These are phyloP conservation scores for Eulithis prunata DNA, from an alignment of 2,888 invertebrate species.

Conservation along the genomic window DNA sequence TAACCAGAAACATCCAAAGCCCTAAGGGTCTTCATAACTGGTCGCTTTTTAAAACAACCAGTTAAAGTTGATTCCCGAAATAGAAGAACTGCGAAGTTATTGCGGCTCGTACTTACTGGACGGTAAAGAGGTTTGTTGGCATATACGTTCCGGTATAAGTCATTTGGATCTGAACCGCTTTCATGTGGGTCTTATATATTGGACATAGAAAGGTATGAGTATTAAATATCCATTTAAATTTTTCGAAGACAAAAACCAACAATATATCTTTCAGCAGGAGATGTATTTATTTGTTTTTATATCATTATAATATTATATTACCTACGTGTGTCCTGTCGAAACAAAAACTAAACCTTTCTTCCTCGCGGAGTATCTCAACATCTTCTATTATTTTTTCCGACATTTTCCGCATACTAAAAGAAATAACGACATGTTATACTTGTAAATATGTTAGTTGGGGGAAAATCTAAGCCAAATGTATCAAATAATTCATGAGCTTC, in stretches of 20 bases:
- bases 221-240: conserved; percentile 32
- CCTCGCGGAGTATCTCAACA: not conserved
- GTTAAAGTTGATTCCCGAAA: conserved; percentile 43
- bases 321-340: not conserved
- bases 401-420: conserved; percentile 32
- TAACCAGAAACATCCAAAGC: conserved; percentile 32
- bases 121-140: conserved; percentile 34
- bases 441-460: conserved; percentile 34
- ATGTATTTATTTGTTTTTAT: no score
- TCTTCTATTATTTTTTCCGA: conserved; percentile 25
- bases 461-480: conserved; percentile 36
- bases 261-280: not conserved
- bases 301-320: not conserved
- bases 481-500: conserved; percentile 34
- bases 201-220: conserved; percentile 37
- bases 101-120: conserved; percentile 25
- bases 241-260: conserved; percentile 16
- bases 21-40: conserved; percentile 46
- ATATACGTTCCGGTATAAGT: conserved; percentile 78
- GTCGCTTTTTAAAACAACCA: conserved; percentile 52
- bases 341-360: conserved; percentile 4
- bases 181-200: conserved; percentile 71
- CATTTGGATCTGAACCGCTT: conserved; percentile 68
- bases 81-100: conserved; percentile 33
- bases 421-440: conserved; percentile 31